Percentiles rank a stretch among this genome's conserved stretches.
Evolutionary conservation across 2,888 invertebrate genomes (phyloP).

Genomic region (Minunthozetes semirufus): DNA sequence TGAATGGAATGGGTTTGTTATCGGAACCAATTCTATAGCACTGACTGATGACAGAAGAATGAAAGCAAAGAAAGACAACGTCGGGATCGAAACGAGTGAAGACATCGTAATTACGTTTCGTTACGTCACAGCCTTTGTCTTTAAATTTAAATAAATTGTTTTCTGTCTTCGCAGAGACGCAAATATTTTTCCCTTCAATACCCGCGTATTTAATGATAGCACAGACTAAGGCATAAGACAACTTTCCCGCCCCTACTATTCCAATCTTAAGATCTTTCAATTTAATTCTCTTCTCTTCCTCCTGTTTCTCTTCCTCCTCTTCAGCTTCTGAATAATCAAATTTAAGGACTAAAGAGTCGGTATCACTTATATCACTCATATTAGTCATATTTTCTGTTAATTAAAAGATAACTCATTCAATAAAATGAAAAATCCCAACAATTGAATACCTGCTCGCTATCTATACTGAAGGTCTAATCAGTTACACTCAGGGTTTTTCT

Average conservation of each 20-base stretch:
- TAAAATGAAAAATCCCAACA: too few relatives aligned
- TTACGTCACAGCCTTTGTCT: constrained; percentile 30
- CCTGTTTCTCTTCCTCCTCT: too few relatives aligned
- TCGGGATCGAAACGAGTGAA: constrained; percentile 37
- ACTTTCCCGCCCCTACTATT: background rate
- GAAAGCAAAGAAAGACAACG: constrained; percentile 38
- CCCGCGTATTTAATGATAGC: constrained; percentile 36
- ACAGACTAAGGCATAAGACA: constrained; percentile 30
- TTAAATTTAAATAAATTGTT: constrained; percentile 33
- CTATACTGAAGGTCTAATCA: too few relatives aligned
- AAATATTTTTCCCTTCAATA: constrained; percentile 25
- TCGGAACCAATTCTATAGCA: constrained; percentile 33
- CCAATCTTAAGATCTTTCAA: constrained; percentile 38
- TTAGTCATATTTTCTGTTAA: too few relatives aligned
- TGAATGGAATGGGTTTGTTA: constrained; percentile 26
- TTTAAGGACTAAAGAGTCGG: too few relatives aligned
- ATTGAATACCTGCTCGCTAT: too few relatives aligned
- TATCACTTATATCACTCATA: too few relatives aligned
- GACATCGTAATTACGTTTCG: constrained; percentile 35
- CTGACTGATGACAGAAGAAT: constrained; percentile 32
- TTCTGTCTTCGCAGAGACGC: constrained; percentile 36
- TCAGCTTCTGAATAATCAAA: too few relatives aligned
- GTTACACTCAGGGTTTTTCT: too few relatives aligned
- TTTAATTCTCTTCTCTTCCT: background rate
- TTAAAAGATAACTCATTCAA: too few relatives aligned